These are phyloP conservation scores for Hipposideros larvatus DNA, from an alignment of 2,797 vertebrate species.

Conservation along the genomic window DNA sequence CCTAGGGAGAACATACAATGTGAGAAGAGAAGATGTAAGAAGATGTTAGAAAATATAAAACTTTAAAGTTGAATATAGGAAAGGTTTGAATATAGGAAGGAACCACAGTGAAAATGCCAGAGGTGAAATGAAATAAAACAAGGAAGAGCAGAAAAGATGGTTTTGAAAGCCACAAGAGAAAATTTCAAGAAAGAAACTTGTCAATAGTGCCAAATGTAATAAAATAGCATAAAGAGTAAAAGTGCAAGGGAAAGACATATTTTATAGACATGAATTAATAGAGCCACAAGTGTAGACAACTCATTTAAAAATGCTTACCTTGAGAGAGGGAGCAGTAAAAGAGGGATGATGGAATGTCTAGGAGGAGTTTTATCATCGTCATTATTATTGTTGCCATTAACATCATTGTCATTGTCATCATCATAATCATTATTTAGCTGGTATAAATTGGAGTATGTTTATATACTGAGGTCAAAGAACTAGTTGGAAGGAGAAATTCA, in stretches of 20 bases:
- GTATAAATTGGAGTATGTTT: background rate
- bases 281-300: background rate
- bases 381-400: background rate
- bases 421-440: background rate
- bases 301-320: background rate
- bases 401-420: background rate
- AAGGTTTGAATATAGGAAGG: background rate
- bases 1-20: background rate
- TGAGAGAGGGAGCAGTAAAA: background rate
- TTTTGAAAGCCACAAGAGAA: background rate
- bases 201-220: background rate
- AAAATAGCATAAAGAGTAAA: background rate
- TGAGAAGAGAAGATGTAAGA: background rate
- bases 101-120: conserved; percentile 2
- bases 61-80: background rate
- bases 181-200: background rate
- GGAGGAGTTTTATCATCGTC: background rate
- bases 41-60: background rate
- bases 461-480: background rate
- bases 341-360: background rate
- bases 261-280: background rate
- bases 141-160: background rate
- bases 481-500: background rate
- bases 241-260: background rate
- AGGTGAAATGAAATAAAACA: background rate